Evolutionary conservation across 2,113 vertebrate species (phyloP), one percentile per base, ranked within the genome.

Genomic region (Leucopsar rothschildi): DNA sequence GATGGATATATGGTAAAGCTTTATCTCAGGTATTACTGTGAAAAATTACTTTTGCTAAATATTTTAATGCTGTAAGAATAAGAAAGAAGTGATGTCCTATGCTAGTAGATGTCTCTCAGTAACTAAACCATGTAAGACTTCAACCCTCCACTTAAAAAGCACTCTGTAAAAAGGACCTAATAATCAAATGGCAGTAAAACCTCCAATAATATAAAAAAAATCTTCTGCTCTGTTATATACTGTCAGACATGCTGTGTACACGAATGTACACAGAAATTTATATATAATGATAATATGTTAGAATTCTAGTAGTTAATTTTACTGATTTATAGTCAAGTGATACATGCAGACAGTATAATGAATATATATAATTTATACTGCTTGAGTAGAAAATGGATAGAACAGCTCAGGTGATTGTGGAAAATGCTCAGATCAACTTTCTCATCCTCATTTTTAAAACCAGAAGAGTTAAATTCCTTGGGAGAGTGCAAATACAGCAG

Each of bases 31-130:
- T 69, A 52, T 42, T 83, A 60, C 25, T 18, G 27, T 86, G 75
- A 94, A 91, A 37, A 91, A 85, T 82, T 90, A 18, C 7, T 57
- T 82, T 47, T 22, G 19, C 45, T 73, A 88, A 93, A 92, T 65
- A 57, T 69, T 89, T 89, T 63, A 78, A 22, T 70, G 17, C 23
- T 70, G 10, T 40, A 55, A 73, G 63, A 91, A 84, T 23, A 21
- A 33, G 37, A 80, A 86, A 68, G 22, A 49, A 68, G 9, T 3
- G 4, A 11, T 71, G 22, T 55, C n/a, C 61, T 96, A 42, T 75
- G 29, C 29, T 71, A 93, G n/a, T 33, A 68, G 57, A 60, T 69
- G 8, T 5, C 83, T 85, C 49, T 61, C 65, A 92, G 52, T 57
- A 81, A 66, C 24, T 68, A 84, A 91, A 37, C 23, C 14, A 8